Base-by-base conservation (phyloP, 2,113 vertebrate species). In the Cervus canadensis region DNA sequence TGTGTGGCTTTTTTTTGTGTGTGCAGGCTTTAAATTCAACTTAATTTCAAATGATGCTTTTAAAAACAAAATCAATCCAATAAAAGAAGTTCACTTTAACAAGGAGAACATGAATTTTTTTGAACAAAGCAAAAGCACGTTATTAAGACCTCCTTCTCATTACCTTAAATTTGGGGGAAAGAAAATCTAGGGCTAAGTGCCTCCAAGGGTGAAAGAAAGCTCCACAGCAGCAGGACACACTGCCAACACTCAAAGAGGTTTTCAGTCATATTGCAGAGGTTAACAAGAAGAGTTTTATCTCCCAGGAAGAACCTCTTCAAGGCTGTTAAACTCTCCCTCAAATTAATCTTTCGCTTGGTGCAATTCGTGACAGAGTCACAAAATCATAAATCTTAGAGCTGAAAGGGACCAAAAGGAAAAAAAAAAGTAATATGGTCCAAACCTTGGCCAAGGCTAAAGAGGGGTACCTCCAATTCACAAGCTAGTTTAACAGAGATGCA, bases 131-230 rank as follows among this genome's bases (percentile, higher is more conserved):
- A 97, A 84, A 96, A 96, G 88, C 57, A 97, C 28, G 19, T 95
- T 96, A 91, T 93, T 94, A 94, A 97, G 79, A 88, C 16, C 43
- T 54, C 62, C 57, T 98, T 91, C 92, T 98, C 21, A 84, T 92
- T 95, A 91, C 23, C 62, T 78, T 91, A 64, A 91, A 97, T 96
- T 91, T 93, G 62, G 40, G 40, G 23, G 2, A 1, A 82, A 93
- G 97, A 13, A 45, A 57, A 86, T 40, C 56, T 95, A 87, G 97
- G 84, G 36, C 40, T 89, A 23, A 81, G 40, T 59, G 78, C 21
- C 92, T 87, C 60, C 15, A 67, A 45, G 40, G 14, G n/a, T 74
- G 19, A 87, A 83, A 93, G 83, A 90, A 91, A 79, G 52, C 25
- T 84, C 74, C 62, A 81, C 2, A 84, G 54, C 12, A 97, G 93